A percentile compares a stretch with the other conserved stretches of the same genome.
Evolutionary conservation across 2,113 vertebrate genomes (phyloP).

Genomic region (Plectropomus leopardus): DNA sequence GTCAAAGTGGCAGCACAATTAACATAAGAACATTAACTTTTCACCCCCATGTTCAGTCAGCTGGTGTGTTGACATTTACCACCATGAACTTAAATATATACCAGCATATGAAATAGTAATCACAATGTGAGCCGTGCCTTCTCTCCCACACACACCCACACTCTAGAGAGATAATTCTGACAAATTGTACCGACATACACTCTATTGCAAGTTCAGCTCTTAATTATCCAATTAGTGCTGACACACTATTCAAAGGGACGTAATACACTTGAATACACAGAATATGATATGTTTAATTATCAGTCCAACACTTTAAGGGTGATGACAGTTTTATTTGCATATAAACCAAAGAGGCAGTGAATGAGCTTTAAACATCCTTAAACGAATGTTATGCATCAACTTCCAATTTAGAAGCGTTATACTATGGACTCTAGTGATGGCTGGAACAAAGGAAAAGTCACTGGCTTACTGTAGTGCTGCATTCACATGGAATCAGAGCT

Average conservation of each 20-base stretch:
- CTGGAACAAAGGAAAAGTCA: background rate
- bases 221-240: constrained; percentile 35
- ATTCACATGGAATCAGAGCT: no score
- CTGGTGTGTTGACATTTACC: constrained; percentile 4
- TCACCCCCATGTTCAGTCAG: constrained; percentile 18
- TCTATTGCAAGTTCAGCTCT: background rate
- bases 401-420: constrained; percentile 2
- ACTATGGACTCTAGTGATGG: background rate
- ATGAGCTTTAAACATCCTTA: background rate
- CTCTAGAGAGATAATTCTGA: constrained; percentile 24
- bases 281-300: constrained; percentile 23
- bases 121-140: background rate
- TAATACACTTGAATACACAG: constrained; percentile 34
- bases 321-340: constrained; percentile 6
- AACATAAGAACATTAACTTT: constrained; percentile 21
- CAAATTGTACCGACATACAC: background rate
- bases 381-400: background rate
- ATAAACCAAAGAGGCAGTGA: constrained; percentile 13
- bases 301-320: constrained; percentile 14
- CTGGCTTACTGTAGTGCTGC: background rate
- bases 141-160: background rate
- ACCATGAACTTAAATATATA: background rate
- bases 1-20: constrained; percentile 8
- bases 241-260: constrained; percentile 26
- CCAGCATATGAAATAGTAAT: constrained; percentile 10